These are phyloP conservation scores for Caenorhabditis tropicalis DNA, from an alignment of 1,140 invertebrate species.

Conservation along the genomic window DNA sequence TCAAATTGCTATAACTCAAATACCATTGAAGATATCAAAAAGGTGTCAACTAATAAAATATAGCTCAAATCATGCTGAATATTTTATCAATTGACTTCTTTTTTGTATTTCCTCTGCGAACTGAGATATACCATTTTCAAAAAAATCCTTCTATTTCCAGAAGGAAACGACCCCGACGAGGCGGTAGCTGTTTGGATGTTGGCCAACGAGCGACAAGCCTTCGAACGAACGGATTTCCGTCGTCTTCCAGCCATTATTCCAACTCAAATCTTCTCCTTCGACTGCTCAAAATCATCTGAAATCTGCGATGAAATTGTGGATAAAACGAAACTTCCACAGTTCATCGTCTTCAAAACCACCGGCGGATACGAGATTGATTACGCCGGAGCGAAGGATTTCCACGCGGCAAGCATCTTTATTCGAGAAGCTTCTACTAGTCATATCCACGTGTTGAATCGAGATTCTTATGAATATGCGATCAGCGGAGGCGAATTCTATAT, in stretches of 20 bases:
- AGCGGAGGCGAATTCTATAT: constrained; percentile 77
- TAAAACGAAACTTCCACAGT: constrained; percentile 77
- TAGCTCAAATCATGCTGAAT: too few relatives aligned
- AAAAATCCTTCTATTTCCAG: neutral
- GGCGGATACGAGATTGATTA: constrained; percentile 81
- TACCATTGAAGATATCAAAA: too few relatives aligned
- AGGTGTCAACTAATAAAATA: too few relatives aligned
- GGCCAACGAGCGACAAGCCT: neutral
- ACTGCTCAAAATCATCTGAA: constrained; percentile 76
- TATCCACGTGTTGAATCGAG: constrained; percentile 78
- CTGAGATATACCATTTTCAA: too few relatives aligned
- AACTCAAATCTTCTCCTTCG: constrained; percentile 71
- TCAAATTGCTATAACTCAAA: too few relatives aligned
- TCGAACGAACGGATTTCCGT: constrained; percentile 26
- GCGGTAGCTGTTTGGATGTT: constrained; percentile 47
- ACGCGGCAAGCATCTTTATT: constrained; percentile 79
- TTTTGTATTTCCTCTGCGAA: too few relatives aligned
- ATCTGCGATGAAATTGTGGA: constrained; percentile 76
- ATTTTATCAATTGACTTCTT: too few relatives aligned
- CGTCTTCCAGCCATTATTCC: constrained; percentile 26
- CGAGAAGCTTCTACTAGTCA: constrained; percentile 77
- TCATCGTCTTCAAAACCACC: constrained; percentile 79
- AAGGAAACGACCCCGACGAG: constrained; percentile 35
- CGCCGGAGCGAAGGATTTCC: constrained; percentile 75
- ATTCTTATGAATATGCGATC: constrained; percentile 73